phyloP scores from a whole-genome alignment of 2,888 invertebrate genomes.

The Lasioglossum figueresi region DNA sequence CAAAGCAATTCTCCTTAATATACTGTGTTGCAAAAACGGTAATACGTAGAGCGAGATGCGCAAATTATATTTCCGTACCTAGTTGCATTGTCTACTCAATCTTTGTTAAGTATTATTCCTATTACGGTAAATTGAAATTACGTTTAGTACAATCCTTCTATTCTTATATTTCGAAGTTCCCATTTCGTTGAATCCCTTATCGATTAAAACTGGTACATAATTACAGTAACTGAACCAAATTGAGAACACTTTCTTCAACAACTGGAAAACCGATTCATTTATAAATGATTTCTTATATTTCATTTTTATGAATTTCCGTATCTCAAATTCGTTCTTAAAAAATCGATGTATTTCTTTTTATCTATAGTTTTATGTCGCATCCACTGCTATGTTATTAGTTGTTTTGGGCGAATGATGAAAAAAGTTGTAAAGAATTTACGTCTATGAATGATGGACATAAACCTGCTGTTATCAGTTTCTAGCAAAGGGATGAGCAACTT shows the following conservation, averaged over 20 bases:
- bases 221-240: neutral
- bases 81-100: neutral
- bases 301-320: too few species aligned
- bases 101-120: neutral
- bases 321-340: neutral
- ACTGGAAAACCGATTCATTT: too few species aligned
- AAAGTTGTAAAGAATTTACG: too few species aligned
- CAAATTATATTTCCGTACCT: neutral
- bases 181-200: too few species aligned
- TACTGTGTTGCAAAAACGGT: neutral
- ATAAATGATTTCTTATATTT: too few species aligned
- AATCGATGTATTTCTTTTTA: neutral
- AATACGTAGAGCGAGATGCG: neutral
- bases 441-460: neutral
- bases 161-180: neutral
- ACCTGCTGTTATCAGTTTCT: slow-evolving; percentile 8
- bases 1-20: neutral
- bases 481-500: neutral
- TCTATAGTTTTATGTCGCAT: too few species aligned
- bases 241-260: neutral
- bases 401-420: too few species aligned
- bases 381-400: too few species aligned
- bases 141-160: neutral
- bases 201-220: too few species aligned
- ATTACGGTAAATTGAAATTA: neutral